A percentile compares a stretch with the other conserved stretches of the same genome.
phyloP scores from a whole-genome alignment of 2,888 invertebrate genomes.

The Tridacna gigas region DNA sequence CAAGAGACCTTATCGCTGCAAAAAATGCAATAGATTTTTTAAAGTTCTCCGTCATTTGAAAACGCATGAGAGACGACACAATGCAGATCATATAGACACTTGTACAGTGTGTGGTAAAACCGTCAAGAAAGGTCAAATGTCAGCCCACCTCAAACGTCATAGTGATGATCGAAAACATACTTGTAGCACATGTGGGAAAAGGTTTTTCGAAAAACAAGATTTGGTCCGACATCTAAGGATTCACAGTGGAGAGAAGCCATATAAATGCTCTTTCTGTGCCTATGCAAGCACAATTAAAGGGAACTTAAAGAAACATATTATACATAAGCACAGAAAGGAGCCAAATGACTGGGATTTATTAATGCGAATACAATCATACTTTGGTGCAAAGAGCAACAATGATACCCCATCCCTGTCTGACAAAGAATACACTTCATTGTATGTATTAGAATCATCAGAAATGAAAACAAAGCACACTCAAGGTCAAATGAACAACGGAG shows the following conservation, averaged over 20 bases:
- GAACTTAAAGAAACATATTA: constrained; percentile 46
- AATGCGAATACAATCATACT: too few relatives aligned
- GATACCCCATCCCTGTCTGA: too few relatives aligned
- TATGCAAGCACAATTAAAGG: constrained; percentile 42
- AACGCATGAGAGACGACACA: constrained; percentile 36
- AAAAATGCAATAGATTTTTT: constrained; percentile 34
- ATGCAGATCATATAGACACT: constrained; percentile 34
- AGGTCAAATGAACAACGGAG: too few relatives aligned
- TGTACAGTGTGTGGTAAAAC: constrained; percentile 46
- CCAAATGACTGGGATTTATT: background rate
- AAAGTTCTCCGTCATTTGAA: constrained; percentile 37
- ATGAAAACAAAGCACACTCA: too few relatives aligned
- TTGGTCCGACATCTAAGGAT: constrained; percentile 33
- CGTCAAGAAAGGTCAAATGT: constrained; percentile 42
- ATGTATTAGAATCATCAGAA: too few relatives aligned
- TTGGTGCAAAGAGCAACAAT: too few relatives aligned
- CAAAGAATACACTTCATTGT: too few relatives aligned
- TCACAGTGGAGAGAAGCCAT: constrained; percentile 49
- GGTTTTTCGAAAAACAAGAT: constrained; percentile 42
- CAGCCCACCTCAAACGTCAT: constrained; percentile 41
- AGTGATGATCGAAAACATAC: constrained; percentile 23
- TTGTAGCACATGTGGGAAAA: constrained; percentile 35
- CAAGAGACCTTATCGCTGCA: constrained; percentile 30
- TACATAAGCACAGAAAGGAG: constrained; percentile 19
- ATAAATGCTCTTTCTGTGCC: constrained; percentile 34